These are phyloP conservation scores for Phycodurus eques DNA, from an alignment of 2,113 vertebrate species.

Conservation along the genomic window DNA sequence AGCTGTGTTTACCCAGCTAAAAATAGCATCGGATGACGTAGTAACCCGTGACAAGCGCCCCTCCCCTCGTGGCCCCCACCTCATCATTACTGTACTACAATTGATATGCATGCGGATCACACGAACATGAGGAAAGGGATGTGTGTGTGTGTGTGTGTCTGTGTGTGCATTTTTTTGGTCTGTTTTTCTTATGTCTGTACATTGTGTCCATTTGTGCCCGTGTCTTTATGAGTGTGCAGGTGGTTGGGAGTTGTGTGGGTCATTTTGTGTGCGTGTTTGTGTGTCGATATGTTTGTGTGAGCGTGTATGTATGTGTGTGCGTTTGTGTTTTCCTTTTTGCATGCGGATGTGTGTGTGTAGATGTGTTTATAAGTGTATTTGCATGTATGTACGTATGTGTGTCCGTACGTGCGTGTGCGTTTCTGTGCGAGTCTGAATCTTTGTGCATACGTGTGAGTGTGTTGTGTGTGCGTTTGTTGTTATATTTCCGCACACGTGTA, in stretches of 20 bases:
- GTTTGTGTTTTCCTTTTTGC: conserved; percentile 36
- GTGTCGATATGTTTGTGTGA: no score
- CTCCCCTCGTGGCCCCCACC: background rate
- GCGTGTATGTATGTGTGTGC: conserved; percentile 60
- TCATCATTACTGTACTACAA: conserved; percentile 3
- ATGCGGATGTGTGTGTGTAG: background rate
- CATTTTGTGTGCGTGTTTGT: conserved; percentile 69
- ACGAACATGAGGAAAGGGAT: conserved; percentile 93
- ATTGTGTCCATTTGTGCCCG: no score
- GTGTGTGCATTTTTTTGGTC: background rate
- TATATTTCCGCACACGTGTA: no score
- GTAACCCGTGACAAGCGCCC: conserved; percentile 48
- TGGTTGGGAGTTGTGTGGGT: background rate
- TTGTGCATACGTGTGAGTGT: background rate
- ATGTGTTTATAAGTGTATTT: no score
- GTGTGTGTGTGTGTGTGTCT: background rate
- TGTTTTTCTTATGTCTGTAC: no score
- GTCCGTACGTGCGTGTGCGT: background rate
- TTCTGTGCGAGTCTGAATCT: background rate
- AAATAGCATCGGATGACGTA: conserved; percentile 69
- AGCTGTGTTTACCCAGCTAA: conserved; percentile 69
- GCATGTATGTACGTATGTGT: background rate
- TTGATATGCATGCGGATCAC: conserved; percentile 73
- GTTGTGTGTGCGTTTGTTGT: background rate
- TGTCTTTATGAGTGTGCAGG: no score